A percentile compares a stretch with the other conserved stretches of the same genome.
phyloP scores from a whole-genome alignment of 2,888 invertebrate species.

The Pristionchus mayeri region DNA sequence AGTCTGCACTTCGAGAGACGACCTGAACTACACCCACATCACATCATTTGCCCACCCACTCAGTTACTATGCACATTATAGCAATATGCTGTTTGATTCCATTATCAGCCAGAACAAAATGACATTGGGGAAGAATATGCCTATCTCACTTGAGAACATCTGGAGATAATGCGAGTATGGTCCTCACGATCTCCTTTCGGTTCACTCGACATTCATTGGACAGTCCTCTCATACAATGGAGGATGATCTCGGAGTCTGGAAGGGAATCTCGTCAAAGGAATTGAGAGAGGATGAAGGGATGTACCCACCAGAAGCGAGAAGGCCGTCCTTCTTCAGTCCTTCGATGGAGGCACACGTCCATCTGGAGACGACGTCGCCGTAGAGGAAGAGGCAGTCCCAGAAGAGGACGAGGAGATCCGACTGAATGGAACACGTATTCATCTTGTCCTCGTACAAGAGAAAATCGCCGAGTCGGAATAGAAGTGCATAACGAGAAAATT shows the following conservation, averaged over 20 bases:
- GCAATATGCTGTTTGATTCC: background rate
- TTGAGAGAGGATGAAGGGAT: background rate
- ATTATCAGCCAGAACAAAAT: background rate
- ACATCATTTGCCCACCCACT: background rate
- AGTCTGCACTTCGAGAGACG: background rate
- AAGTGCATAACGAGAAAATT: too few species aligned
- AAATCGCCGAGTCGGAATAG: background rate
- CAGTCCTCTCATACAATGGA: background rate
- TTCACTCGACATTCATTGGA: background rate
- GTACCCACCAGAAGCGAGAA: background rate
- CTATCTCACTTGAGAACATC: constrained; percentile 17
- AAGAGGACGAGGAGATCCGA: constrained; percentile 21
- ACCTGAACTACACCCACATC: background rate
- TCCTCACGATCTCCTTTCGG: constrained; percentile 8
- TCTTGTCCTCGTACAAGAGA: background rate
- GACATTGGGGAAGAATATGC: too few species aligned
- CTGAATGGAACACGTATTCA: background rate
- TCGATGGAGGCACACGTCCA: constrained; percentile 4
- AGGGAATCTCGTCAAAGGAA: background rate
- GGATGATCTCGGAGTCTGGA: background rate
- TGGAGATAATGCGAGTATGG: background rate
- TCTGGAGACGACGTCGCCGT: constrained; percentile 3
- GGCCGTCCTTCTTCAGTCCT: background rate
- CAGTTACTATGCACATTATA: too few species aligned
- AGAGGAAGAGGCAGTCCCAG: constrained; percentile 26